Conservation (phyloP, 2,888 invertebrate genomes). For the Laspeyria flexula region DNA sequence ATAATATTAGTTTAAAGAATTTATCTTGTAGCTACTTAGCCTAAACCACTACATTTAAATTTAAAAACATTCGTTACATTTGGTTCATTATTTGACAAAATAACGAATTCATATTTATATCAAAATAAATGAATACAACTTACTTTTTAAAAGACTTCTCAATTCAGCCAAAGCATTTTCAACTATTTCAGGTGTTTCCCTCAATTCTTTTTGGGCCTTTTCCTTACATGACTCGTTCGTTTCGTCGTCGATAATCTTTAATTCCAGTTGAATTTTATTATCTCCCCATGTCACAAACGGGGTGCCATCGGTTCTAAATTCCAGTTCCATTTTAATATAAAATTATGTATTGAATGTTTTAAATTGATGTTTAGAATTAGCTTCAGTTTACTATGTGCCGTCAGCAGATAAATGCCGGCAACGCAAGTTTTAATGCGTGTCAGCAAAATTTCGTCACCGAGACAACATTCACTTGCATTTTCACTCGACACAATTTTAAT, state of each 20-base stretch:
- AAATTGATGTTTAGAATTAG: constrained; percentile 1
- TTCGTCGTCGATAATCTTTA: constrained; percentile 85
- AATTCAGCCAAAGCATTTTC: constrained; percentile 86
- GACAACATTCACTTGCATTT: constrained; percentile 60
- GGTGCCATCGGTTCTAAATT: constrained; percentile 82
- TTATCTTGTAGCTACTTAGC: no score
- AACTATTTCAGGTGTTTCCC: constrained; percentile 89
- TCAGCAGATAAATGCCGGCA: constrained; percentile 7
- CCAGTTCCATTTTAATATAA: constrained; percentile 77
- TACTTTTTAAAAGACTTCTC: constrained; percentile 86
- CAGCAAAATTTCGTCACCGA: constrained; percentile 40
- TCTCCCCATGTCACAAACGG: constrained; percentile 88
- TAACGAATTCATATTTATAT: not conserved
- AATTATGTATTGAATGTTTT: not conserved
- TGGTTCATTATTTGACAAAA: no score
- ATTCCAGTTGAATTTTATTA: constrained; percentile 87
- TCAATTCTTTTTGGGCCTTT: constrained; percentile 89
- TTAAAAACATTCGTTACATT: no score
- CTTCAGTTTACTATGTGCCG: constrained; percentile 5
- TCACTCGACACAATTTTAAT: constrained; percentile 44
- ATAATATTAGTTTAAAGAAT: no score
- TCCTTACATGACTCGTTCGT: constrained; percentile 83
- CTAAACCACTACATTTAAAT: no score
- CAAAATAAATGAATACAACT: constrained; percentile 13
- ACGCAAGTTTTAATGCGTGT: constrained; percentile 22